Evolutionary conservation across 53 echinoderm and acorn worm genomes (phyloP).

Genomic region (Holothuria leucospilota): DNA sequence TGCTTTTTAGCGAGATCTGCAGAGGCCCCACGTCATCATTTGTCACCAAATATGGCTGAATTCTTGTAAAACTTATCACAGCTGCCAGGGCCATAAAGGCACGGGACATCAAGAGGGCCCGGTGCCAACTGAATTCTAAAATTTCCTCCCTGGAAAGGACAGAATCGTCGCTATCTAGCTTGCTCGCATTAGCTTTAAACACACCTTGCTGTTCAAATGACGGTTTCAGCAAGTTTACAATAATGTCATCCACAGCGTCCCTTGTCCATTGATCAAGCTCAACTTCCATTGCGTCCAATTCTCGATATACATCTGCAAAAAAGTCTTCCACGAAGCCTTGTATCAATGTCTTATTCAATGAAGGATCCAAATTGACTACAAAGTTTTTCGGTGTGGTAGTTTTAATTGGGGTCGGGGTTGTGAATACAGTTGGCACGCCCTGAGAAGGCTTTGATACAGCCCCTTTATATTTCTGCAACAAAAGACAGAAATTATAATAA

Average conservation of each 20-base stretch:
- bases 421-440: not conserved
- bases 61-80: conserved; percentile 71
- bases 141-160: conserved; percentile 11
- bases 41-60: conserved; percentile 79
- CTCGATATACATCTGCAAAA: conserved; percentile 8
- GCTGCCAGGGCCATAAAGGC: conserved; percentile 73
- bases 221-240: conserved; percentile 8
- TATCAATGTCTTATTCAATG: conserved; percentile 11
- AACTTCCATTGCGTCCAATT: conserved; percentile 8
- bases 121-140: conserved; percentile 58
- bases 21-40: conserved; percentile 88
- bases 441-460: too few relatives aligned
- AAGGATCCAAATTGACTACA: not conserved
- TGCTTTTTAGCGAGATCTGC: conserved; percentile 84
- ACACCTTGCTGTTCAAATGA: conserved; percentile 4
- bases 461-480: too few relatives aligned
- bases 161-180: not conserved
- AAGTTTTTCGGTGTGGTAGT: too few relatives aligned
- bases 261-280: conserved; percentile 13
- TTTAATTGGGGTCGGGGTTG: not conserved
- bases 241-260: not conserved
- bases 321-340: conserved; percentile 1
- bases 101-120: conserved; percentile 74
- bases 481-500: too few relatives aligned
- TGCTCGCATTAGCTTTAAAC: not conserved